These are phyloP conservation scores for Phasia obesa DNA, from an alignment of 2,888 invertebrate genomes.

Conservation along the genomic window DNA sequence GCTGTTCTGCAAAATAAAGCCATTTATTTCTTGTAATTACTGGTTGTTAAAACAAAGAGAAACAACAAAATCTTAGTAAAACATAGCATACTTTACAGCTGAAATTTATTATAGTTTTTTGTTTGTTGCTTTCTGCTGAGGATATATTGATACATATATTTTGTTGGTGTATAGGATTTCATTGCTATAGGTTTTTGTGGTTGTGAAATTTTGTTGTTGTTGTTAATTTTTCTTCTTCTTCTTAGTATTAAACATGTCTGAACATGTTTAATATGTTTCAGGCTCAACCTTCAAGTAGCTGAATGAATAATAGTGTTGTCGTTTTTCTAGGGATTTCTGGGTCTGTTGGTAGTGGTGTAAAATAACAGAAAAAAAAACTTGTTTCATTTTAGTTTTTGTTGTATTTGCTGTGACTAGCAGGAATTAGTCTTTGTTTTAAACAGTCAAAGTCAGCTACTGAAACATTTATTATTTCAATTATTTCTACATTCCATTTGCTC, in stretches of 20 bases:
- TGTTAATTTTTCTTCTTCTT: not conserved
- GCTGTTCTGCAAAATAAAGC: not conserved
- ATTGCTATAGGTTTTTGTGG: no score
- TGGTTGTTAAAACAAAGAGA: slow-evolving; percentile 1
- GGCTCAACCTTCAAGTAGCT: slow-evolving; percentile 40
- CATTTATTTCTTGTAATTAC: slow-evolving; percentile 40
- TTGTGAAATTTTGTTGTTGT: not conserved
- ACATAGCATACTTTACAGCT: slow-evolving; percentile 23
- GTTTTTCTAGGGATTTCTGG: slow-evolving; percentile 4
- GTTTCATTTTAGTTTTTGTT: not conserved
- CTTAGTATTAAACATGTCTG: slow-evolving; percentile 18
- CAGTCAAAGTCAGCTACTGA: slow-evolving; percentile 1
- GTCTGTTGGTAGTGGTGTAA: not conserved
- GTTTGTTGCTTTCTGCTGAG: not conserved
- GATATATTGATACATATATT: slow-evolving; percentile 9
- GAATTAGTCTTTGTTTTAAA: slow-evolving; percentile 7
- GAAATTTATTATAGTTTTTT: not conserved
- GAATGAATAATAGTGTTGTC: slow-evolving; percentile 6
- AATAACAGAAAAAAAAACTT: no score
- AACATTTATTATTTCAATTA: not conserved
- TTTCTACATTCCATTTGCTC: not conserved
- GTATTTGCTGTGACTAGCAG: not conserved
- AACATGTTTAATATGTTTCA: slow-evolving; percentile 41
- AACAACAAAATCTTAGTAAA: slow-evolving; percentile 4
- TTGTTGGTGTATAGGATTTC: not conserved